Evolutionary conservation across 2,888 invertebrate genomes (phyloP).

Genomic region (Pristionchus exspectatus): DNA sequence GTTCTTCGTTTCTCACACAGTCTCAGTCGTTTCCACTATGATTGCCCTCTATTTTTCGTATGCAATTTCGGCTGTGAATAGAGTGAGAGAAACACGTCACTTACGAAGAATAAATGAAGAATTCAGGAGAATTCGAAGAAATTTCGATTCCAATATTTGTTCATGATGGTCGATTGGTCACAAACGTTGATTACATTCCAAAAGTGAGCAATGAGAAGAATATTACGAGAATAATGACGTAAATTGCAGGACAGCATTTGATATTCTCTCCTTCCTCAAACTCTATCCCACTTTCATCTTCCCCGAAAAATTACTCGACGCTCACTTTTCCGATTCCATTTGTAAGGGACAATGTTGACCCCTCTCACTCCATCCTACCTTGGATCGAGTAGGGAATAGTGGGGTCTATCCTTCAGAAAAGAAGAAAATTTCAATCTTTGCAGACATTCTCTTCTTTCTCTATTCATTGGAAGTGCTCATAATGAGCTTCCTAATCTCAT

Average conservation of each 20-base stretch:
- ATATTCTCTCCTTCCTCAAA: slow-evolving; percentile 15
- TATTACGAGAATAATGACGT: neutral
- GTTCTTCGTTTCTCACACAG: slow-evolving; percentile 35
- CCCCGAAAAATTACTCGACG: neutral
- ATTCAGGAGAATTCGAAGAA: slow-evolving; percentile 45
- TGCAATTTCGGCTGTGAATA: slow-evolving; percentile 27
- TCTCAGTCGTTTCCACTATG: slow-evolving; percentile 3
- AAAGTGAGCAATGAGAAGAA: neutral
- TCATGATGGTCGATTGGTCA: slow-evolving; percentile 50
- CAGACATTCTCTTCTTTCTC: slow-evolving; percentile 37
- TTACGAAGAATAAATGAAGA: neutral
- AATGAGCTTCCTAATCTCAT: slow-evolving; percentile 2
- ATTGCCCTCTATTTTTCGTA: slow-evolving; percentile 49
- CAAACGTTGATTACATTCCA: slow-evolving; percentile 41
- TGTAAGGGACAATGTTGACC: neutral
- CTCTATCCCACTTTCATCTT: neutral
- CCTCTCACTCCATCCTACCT: neutral
- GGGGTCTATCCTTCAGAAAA: no score
- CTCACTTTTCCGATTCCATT: neutral
- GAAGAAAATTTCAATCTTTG: neutral
- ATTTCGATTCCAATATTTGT: slow-evolving; percentile 10
- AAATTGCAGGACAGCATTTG: slow-evolving; percentile 13
- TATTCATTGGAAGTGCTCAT: slow-evolving; percentile 34
- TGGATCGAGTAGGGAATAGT: neutral
- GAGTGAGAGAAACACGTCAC: neutral